These are phyloP conservation scores for Cladopsammia gracilis DNA, from an alignment of 64 coral and sea anemone species.

Conservation along the genomic window DNA sequence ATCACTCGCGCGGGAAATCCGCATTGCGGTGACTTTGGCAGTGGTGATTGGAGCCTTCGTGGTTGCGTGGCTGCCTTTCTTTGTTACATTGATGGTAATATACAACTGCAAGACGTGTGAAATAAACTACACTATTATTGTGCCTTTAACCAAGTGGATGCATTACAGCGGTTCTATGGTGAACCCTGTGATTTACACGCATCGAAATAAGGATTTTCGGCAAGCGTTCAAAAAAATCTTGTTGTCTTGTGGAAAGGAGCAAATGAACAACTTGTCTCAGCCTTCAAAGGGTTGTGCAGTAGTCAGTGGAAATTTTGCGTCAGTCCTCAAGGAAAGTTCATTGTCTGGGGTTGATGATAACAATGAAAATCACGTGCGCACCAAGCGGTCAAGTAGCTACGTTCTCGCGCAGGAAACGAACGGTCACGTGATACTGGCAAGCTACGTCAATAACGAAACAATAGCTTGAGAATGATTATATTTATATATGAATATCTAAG, in stretches of 20 bases:
- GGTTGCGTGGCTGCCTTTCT: constrained; percentile 94
- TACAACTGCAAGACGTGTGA: constrained; percentile 66
- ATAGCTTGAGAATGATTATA: background rate
- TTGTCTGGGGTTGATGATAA: background rate
- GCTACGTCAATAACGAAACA: constrained; percentile 3
- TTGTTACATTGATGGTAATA: constrained; percentile 62
- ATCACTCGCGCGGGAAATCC: constrained; percentile 86
- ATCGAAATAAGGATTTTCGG: constrained; percentile 83
- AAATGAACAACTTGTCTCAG: constrained; percentile 16
- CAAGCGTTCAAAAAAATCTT: constrained; percentile 76
- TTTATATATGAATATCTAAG: background rate
- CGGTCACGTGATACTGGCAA: background rate
- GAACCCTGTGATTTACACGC: constrained; percentile 88
- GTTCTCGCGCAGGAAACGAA: constrained; percentile 13
- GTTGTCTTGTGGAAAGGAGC: constrained; percentile 4
- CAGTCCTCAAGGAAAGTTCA: background rate
- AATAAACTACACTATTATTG: constrained; percentile 44
- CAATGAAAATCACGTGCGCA: background rate
- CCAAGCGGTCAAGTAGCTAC: background rate
- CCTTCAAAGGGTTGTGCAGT: background rate
- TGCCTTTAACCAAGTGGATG: constrained; percentile 91
- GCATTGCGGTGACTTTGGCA: constrained; percentile 91
- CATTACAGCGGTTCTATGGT: constrained; percentile 96
- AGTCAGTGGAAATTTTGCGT: background rate
- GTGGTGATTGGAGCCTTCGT: constrained; percentile 92